Evolutionary conservation across 2,888 invertebrate genomes (phyloP).

Genomic region (Stenodema calcarata): DNA sequence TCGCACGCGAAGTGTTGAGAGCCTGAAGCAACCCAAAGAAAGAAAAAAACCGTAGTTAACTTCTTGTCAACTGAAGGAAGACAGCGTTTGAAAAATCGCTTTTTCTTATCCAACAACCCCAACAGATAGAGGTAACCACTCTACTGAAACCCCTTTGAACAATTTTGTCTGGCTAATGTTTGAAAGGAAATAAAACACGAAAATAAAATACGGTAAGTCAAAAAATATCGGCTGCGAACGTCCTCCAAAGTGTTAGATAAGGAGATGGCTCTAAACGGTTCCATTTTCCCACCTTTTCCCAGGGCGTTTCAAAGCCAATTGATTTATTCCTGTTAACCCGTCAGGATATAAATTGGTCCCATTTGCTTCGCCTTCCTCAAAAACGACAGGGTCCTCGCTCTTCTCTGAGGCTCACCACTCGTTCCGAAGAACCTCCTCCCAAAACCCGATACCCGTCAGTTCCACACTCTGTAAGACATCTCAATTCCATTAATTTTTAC

Average conservation of each 20-base stretch:
- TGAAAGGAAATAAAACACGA: not conserved
- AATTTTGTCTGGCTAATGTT: slow-evolving; percentile 16
- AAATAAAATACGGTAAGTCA: slow-evolving; percentile 34
- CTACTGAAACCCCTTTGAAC: not conserved
- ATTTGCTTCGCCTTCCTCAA: slow-evolving; percentile 44
- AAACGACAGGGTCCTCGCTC: slow-evolving; percentile 26
- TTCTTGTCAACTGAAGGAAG: not conserved
- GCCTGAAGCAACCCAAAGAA: not conserved
- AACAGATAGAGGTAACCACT: not conserved
- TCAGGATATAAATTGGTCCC: slow-evolving; percentile 48
- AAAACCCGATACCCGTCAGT: slow-evolving; percentile 1
- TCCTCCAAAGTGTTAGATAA: slow-evolving; percentile 29
- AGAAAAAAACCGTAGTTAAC: not conserved
- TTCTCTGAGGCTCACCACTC: not conserved
- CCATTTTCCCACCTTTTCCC: slow-evolving; percentile 40
- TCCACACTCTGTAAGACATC: slow-evolving; percentile 38
- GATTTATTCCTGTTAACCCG: slow-evolving; percentile 48
- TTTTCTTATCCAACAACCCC: not conserved
- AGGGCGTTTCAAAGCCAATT: slow-evolving; percentile 33
- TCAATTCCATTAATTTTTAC: slow-evolving; percentile 49
- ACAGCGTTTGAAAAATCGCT: not conserved
- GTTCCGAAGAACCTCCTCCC: not conserved
- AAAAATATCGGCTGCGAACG: slow-evolving; percentile 1
- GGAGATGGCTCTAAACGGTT: slow-evolving; percentile 32
- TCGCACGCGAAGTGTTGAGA: not conserved